Evolutionary conservation across 2,888 invertebrate genomes (phyloP).

Genomic region (Eupeodes luniger): DNA sequence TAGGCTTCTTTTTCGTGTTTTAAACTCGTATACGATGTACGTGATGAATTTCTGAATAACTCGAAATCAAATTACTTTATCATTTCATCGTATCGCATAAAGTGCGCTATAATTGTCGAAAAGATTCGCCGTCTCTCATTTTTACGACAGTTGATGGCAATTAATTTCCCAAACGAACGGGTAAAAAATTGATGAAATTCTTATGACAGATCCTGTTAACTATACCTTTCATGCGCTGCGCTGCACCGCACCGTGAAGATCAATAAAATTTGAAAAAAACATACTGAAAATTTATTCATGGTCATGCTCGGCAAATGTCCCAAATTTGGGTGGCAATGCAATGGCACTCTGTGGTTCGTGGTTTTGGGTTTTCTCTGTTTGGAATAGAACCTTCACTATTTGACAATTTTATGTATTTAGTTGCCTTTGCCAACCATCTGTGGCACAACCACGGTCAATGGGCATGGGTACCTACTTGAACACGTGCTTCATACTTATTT

Average conservation of each 20-base stretch:
- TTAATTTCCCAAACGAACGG: not conserved
- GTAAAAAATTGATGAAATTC: slow-evolving; percentile 21
- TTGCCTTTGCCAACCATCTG: slow-evolving; percentile 37
- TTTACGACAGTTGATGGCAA: slow-evolving; percentile 6
- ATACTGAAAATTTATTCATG: slow-evolving; percentile 43
- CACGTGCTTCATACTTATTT: not conserved
- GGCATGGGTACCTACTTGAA: not conserved
- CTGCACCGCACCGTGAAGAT: not conserved
- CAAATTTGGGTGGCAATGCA: slow-evolving; percentile 48
- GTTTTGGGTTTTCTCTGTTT: too few relatives aligned
- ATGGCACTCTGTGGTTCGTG: not conserved
- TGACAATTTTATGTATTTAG: slow-evolving; percentile 19
- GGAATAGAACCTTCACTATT: slow-evolving; percentile 35
- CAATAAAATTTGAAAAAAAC: not conserved
- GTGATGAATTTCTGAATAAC: slow-evolving; percentile 65
- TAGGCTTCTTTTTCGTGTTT: slow-evolving; percentile 51
- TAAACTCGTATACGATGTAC: slow-evolving; percentile 66
- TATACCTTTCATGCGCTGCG: not conserved
- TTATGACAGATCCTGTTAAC: slow-evolving; percentile 3
- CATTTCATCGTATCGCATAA: not conserved
- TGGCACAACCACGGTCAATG: slow-evolving; percentile 62
- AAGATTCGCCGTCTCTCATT: not conserved
- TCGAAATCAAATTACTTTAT: slow-evolving; percentile 42
- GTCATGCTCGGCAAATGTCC: slow-evolving; percentile 29
- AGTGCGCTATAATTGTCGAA: not conserved